phyloP scores from a whole-genome alignment of 1,140 invertebrate species.

The Caenorhabditis latens region DNA sequence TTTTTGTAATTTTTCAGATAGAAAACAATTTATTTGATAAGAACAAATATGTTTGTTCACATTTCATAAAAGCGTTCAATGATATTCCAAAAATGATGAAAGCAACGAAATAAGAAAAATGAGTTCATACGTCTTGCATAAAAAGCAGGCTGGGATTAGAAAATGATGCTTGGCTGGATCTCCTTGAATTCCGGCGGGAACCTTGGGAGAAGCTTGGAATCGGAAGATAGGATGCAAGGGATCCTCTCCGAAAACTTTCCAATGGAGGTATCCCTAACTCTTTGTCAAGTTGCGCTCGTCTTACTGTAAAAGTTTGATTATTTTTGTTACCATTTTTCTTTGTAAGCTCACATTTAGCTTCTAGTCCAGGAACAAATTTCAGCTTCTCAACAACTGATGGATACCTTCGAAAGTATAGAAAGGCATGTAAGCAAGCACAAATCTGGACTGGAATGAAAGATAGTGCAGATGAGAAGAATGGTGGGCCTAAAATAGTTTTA shows the following conservation, averaged over 20 bases:
- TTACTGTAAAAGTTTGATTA: slow-evolving; percentile 46
- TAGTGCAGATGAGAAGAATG: slow-evolving; percentile 68
- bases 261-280: slow-evolving; percentile 64
- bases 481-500: slow-evolving; percentile 51
- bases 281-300: slow-evolving; percentile 64
- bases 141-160: slow-evolving; percentile 28
- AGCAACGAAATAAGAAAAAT: neutral
- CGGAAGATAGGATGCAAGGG: slow-evolving; percentile 62
- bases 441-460: slow-evolving; percentile 68
- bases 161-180: slow-evolving; percentile 57
- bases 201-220: slow-evolving; percentile 49
- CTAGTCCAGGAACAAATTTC: slow-evolving; percentile 67
- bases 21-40: no score
- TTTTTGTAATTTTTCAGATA: neutral
- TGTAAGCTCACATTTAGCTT: slow-evolving; percentile 62
- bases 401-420: slow-evolving; percentile 67
- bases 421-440: slow-evolving; percentile 67
- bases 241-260: slow-evolving; percentile 62
- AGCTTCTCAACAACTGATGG: slow-evolving; percentile 65
- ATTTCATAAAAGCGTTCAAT: no score
- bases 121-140: slow-evolving; percentile 52
- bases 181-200: slow-evolving; percentile 50
- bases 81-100: no score
- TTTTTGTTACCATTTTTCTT: neutral
- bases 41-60: no score